Evolutionary conservation across 2,797 vertebrate genomes (phyloP).

Genomic region (Pitangus sulphuratus): DNA sequence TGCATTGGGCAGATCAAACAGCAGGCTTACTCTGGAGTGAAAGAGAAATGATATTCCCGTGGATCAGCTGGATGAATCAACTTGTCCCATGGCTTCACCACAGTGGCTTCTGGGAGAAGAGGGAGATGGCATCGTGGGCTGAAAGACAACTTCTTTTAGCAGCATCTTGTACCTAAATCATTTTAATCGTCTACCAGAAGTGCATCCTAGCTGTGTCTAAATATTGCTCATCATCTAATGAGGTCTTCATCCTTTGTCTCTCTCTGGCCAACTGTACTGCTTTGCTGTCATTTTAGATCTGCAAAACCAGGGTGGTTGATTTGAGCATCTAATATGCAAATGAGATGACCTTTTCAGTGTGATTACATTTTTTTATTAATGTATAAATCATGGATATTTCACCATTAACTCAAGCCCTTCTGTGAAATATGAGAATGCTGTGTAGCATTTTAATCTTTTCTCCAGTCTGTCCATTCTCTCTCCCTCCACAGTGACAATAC

Average conservation of each 20-base stretch:
- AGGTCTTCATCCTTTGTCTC: not conserved
- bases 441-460: not conserved
- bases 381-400: conserved; percentile 45
- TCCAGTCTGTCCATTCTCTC: not conserved
- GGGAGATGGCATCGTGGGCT: not conserved
- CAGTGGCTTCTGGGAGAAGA: not conserved
- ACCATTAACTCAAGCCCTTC: not conserved
- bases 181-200: not conserved
- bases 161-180: not conserved
- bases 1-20: not conserved
- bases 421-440: not conserved
- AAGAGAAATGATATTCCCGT: not conserved
- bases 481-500: not conserved
- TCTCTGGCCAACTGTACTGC: not conserved
- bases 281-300: conserved; percentile 10
- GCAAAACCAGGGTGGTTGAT: not conserved
- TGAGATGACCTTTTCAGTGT: conserved; percentile 35
- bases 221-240: not conserved
- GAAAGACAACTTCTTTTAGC: not conserved
- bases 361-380: conserved; percentile 40
- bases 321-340: conserved; percentile 20
- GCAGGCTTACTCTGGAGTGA: not conserved
- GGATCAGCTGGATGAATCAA: not conserved
- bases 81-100: rapidly evolving
- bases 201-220: not conserved